Base-by-base conservation (phyloP, 1,140 invertebrate species). In the Phortica variegata region DNA sequence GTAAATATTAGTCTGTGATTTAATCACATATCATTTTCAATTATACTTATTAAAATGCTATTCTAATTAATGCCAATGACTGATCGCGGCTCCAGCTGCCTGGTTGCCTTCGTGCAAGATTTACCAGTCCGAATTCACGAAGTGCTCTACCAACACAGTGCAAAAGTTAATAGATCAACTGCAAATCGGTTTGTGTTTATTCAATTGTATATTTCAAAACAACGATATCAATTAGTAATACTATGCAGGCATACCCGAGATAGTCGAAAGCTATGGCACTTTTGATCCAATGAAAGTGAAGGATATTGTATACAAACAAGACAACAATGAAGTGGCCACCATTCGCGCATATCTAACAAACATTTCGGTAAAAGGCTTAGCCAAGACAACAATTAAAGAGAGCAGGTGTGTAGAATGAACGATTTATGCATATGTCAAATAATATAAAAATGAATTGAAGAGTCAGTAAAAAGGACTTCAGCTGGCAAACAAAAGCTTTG, bases 261-360 rank as follows among this genome's bases (percentile, higher is more conserved):
- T 73, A 19, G 2, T 52, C 3, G 43, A 58, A 4, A 45, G 49
- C n/a, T 61, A 56, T 13, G 70, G 70, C 0, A 33, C 63, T 9
- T 56, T 65, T n/a, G 71, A 73, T 62, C 71, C 71, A 1, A 49
- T 73, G 52, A 31, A 32, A 13, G 55, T 70, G 2, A 54, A 53
- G n/a, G 51, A 70, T 6, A 60, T 73, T 42, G 9, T 52, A 3
- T 71, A 62, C 40, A 68, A 71, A 31, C 70, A 74, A 46, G 71
- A 74, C 40, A 74, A 74, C 41, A 68, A 83, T 32, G 84, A 84
- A 26, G 84, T 84, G 2, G 84, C 85, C 2, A 84, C 81, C 33
- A 80, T 86, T 6, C 83, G 83, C 54, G 83, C 84, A n/a, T 82
- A 84, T 16, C 73, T 86, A 9, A 80, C 82, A 39, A 78, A 85